phyloP scores from a whole-genome alignment of 2,888 invertebrate genomes.

The Dione vanillae region DNA sequence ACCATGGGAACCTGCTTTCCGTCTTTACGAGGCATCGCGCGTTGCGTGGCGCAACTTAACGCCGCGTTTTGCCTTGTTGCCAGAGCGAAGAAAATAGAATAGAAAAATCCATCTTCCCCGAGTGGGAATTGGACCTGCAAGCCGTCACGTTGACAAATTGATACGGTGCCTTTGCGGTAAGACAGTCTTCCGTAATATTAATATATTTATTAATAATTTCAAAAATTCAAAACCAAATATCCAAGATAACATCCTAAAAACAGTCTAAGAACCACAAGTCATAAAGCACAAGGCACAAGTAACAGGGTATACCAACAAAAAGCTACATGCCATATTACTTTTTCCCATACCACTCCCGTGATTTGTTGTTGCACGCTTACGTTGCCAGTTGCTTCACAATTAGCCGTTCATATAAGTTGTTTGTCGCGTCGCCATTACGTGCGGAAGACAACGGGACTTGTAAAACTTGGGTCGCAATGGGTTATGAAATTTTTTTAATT shows the following conservation, averaged over 20 bases:
- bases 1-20: no score
- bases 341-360: constrained; percentile 27
- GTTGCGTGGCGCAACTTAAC: no score
- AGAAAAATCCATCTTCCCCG: no score
- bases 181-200: no score
- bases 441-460: constrained; percentile 35
- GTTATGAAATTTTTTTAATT: not conserved
- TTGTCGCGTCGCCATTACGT: constrained; percentile 42
- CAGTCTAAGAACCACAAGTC: not conserved
- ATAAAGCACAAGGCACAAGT: not conserved
- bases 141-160: no score
- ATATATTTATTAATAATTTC: not conserved
- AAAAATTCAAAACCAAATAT: not conserved
- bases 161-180: no score
- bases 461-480: constrained; percentile 2
- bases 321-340: constrained; percentile 22
- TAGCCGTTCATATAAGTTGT: constrained; percentile 41
- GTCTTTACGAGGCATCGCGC: no score
- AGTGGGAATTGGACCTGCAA: no score
- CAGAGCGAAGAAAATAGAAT: no score
- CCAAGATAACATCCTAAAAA: not conserved
- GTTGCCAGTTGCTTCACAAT: constrained; percentile 37
- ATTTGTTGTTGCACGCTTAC: constrained; percentile 31
- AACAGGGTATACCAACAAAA: not conserved
- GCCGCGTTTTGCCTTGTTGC: no score